Percentiles rank a stretch among this genome's conserved stretches.
Conservation (phyloP, 2,888 invertebrate species). For the Myathropa florea region DNA sequence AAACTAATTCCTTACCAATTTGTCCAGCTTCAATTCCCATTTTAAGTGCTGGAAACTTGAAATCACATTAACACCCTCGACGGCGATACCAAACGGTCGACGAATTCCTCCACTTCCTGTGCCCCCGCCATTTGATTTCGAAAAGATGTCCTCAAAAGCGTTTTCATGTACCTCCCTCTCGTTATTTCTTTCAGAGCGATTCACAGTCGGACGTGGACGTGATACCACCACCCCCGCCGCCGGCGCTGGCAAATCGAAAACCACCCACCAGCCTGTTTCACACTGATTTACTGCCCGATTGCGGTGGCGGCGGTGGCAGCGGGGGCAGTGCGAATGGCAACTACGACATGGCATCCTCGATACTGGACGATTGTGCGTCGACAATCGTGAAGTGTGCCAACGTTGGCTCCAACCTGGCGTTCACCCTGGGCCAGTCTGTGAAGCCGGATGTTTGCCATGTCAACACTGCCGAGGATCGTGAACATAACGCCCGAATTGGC, state of each 20-base stretch:
- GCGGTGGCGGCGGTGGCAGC: slow-evolving; percentile 25
- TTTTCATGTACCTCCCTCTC: slow-evolving; percentile 13
- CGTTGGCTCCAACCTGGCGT: slow-evolving; percentile 73
- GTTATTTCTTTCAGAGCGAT: slow-evolving; percentile 75
- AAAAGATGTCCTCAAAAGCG: slow-evolving; percentile 26
- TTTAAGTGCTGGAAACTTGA: background rate
- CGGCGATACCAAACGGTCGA: background rate
- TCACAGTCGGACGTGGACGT: slow-evolving; percentile 78
- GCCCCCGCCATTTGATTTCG: background rate
- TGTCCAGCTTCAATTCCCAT: background rate
- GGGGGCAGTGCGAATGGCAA: slow-evolving; percentile 32
- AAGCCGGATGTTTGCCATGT: slow-evolving; percentile 76
- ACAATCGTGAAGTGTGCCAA: slow-evolving; percentile 79
- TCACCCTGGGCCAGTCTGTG: slow-evolving; percentile 69
- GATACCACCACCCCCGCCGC: slow-evolving; percentile 80
- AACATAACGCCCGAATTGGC: slow-evolving; percentile 43
- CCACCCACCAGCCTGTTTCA: slow-evolving; percentile 66
- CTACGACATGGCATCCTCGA: slow-evolving; percentile 72
- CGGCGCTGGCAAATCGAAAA: slow-evolving; percentile 77
- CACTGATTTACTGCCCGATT: slow-evolving; percentile 59
- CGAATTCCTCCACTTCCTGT: background rate
- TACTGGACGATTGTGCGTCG: slow-evolving; percentile 79
- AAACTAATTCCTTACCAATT: background rate
- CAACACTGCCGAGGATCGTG: slow-evolving; percentile 69
- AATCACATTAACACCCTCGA: background rate